Conservation (phyloP, 2,888 invertebrate genomes). For the Thysanoteuthis rhombus region DNA sequence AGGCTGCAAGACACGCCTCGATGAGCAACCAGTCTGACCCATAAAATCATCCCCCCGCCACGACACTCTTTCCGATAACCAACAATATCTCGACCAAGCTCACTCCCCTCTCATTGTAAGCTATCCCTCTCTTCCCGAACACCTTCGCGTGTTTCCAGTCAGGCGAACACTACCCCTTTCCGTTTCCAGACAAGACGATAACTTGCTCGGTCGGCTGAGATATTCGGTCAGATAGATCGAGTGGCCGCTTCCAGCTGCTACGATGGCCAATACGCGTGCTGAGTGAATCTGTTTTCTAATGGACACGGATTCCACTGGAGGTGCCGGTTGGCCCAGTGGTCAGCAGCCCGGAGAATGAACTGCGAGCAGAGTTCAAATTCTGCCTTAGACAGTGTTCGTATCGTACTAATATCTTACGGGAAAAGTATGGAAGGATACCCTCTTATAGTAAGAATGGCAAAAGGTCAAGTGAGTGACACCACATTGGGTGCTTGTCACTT, state of each 20-base stretch:
- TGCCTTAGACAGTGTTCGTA: too few species aligned
- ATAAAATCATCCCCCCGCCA: background rate
- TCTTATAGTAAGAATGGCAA: too few species aligned
- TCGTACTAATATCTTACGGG: too few species aligned
- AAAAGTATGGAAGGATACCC: too few species aligned
- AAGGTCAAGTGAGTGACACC: too few species aligned
- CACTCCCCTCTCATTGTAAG: too few species aligned
- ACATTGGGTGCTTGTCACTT: too few species aligned
- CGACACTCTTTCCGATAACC: background rate
- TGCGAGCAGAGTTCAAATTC: too few species aligned
- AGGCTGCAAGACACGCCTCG: background rate
- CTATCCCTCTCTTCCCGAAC: background rate
- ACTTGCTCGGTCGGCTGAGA: background rate
- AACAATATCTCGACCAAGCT: background rate
- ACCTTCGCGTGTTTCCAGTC: background rate
- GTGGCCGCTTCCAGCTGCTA: background rate
- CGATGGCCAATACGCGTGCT: background rate
- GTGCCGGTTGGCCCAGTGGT: too few species aligned
- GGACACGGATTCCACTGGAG: too few species aligned
- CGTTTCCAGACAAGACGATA: background rate
- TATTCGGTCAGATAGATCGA: background rate
- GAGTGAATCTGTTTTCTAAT: background rate
- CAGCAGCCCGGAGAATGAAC: too few species aligned
- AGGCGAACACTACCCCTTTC: background rate
- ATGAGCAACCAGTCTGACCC: background rate